Base-by-base conservation (phyloP, 2,797 vertebrate species). In the Eutrigla gurnardus region DNA sequence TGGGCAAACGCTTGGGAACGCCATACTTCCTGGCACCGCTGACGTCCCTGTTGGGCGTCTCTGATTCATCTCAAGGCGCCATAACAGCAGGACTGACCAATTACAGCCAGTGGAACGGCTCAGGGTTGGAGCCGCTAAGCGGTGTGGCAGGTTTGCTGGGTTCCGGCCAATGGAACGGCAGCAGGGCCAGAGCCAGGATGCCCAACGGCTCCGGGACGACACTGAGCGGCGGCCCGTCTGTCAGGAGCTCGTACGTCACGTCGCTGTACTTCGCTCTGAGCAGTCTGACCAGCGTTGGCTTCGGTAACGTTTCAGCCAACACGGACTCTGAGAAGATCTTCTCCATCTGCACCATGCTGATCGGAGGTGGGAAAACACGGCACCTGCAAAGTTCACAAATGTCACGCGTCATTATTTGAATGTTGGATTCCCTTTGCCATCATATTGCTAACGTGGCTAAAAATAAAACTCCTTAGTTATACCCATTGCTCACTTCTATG, bases 311-410 rank as follows among this genome's bases (percentile, higher is more conserved):
- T 47, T 97, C 97, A 0, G 96, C 97, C 83, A 97, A 97, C 89
- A 98, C 97, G 0, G 96, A 97, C 87, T 94, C 96, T 0, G 97
- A 97, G 91, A 97, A 97, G 93, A 97, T 97, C 90, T 97, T 97
- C 92, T 97, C 96, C 78, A 96, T 97, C 85, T 97, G 96, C 90
- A 97, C 96, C 91, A 97, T 97, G 97, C 91, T 97, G 72, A 93
- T 96, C 0, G 96, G 96, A 83, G 96, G 96, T 97, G 89, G 90
- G 94, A 8, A 7, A 78, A 14, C 6, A 11, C 50, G 25, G 25
- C 25, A 25, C 25, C 25, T 25, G 25, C 25, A 25, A 25, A 25
- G 25, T 25, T 25, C 25, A 25, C 25, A 25, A 25, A 25, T 25
- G 25, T 25, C 25, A 25, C 25, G 25, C 25, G 12, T 39, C 18